phyloP scores from a whole-genome alignment of 2,797 vertebrate genomes.

The Limnodromus scolopaceus region DNA sequence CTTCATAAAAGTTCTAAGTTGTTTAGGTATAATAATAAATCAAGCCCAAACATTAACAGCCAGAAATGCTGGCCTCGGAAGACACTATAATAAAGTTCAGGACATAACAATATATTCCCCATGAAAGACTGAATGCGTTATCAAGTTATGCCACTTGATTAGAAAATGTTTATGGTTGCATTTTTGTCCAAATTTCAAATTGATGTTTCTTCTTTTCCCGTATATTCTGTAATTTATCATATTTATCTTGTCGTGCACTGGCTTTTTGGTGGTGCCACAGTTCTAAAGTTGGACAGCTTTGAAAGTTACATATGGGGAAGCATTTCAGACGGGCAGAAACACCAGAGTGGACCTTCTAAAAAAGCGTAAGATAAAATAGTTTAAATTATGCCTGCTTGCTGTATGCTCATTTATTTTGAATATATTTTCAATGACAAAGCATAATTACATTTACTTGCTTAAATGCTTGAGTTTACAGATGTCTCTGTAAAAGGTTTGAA shows the following conservation, averaged over 20 bases:
- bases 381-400: not conserved
- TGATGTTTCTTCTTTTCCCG: not conserved
- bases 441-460: not conserved
- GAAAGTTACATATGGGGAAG: not conserved
- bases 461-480: not conserved
- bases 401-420: not conserved
- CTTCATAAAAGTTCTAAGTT: not conserved
- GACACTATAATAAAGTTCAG: not conserved
- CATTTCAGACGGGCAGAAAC: not conserved
- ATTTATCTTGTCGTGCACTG: not conserved
- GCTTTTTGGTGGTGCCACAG: not conserved
- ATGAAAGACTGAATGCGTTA: fast-evolving
- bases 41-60: not conserved
- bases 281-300: not conserved
- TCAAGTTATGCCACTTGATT: not conserved
- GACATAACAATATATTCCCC: not conserved
- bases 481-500: not conserved
- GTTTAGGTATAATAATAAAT: not conserved
- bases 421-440: not conserved
- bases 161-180: not conserved
- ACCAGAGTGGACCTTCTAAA: not conserved
- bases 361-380: not conserved
- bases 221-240: not conserved
- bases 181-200: not conserved
- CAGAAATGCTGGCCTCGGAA: not conserved